These are phyloP conservation scores for Heptranchias perlo DNA, from an alignment of 2,113 vertebrate species.

Conservation along the genomic window DNA sequence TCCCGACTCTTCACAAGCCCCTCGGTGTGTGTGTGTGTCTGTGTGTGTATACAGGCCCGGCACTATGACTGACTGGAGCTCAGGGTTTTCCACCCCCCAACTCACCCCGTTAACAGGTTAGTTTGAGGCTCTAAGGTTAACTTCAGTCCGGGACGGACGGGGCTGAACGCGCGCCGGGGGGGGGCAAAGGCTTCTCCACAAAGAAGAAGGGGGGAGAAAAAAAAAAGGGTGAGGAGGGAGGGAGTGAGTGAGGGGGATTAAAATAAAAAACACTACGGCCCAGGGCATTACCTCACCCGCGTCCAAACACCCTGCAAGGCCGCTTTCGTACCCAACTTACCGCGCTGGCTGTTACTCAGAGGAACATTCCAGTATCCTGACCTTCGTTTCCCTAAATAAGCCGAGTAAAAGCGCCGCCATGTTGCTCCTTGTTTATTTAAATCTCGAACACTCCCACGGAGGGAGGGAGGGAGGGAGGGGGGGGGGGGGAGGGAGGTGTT, in stretches of 20 bases:
- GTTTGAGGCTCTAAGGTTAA: not conserved
- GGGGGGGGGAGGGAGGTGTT: no score
- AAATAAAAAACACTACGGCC: not conserved
- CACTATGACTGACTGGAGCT: no score
- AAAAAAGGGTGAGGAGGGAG: no score
- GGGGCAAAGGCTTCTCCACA: not conserved
- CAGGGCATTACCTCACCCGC: not conserved
- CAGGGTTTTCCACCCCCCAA: no score
- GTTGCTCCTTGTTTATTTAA: conserved; percentile 38
- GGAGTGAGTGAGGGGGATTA: not conserved
- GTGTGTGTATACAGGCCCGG: no score
- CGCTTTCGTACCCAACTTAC: not conserved
- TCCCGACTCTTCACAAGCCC: no score
- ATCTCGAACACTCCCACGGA: conserved; percentile 27
- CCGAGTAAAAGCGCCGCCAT: conserved; percentile 30
- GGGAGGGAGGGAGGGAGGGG: not conserved
- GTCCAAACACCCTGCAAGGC: no score
- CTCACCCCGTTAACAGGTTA: not conserved
- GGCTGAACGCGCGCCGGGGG: not conserved
- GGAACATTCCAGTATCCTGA: conserved; percentile 30
- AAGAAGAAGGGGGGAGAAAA: not conserved
- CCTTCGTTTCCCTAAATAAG: conserved; percentile 34
- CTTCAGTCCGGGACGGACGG: not conserved
- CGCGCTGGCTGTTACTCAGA: not conserved
- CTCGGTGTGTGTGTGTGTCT: no score